Percentiles rank a stretch among this genome's conserved stretches.
These are phyloP conservation scores for Limenitis camilla DNA, from an alignment of 2,888 invertebrate species.

Conservation along the genomic window DNA sequence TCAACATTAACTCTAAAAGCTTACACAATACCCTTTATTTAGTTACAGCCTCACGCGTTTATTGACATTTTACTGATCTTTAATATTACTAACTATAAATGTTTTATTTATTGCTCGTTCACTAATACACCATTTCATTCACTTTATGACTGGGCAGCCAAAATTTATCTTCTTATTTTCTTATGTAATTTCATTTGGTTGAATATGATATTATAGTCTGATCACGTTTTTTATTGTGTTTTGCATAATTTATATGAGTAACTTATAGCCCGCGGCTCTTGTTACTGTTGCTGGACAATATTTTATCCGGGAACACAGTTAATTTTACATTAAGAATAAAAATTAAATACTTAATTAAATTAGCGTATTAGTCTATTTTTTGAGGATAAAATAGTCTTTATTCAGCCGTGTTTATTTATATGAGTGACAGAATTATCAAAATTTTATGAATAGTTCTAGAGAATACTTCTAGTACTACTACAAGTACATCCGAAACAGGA, in stretches of 20 bases:
- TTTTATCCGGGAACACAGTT: no score
- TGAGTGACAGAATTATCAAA: no score
- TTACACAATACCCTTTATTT: conserved; percentile 48
- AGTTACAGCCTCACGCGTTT: conserved; percentile 42
- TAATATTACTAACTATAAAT: conserved; percentile 66
- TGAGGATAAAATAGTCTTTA: no score
- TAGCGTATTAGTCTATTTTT: no score
- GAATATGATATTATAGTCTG: conserved; percentile 54
- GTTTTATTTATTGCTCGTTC: conserved; percentile 57
- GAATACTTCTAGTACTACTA: no score
- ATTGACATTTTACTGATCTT: conserved; percentile 63
- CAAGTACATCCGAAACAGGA: no score
- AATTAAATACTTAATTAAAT: no score
- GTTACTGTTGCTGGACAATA: no score
- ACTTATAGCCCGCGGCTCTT: no score
- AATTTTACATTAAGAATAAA: no score
- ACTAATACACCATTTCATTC: conserved; percentile 63
- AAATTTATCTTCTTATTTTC: conserved; percentile 56
- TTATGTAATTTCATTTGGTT: conserved; percentile 59
- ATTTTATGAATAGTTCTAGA: no score
- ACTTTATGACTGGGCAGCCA: conserved; percentile 54
- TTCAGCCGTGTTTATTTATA: no score
- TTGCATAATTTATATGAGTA: conserved; percentile 32
- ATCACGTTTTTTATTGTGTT: conserved; percentile 51
- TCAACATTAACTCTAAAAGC: conserved; percentile 5